Percentiles rank a stretch among this genome's conserved stretches.
These are phyloP conservation scores for Patella ulyssiponensis DNA, from an alignment of 2,888 invertebrate genomes.

Conservation along the genomic window DNA sequence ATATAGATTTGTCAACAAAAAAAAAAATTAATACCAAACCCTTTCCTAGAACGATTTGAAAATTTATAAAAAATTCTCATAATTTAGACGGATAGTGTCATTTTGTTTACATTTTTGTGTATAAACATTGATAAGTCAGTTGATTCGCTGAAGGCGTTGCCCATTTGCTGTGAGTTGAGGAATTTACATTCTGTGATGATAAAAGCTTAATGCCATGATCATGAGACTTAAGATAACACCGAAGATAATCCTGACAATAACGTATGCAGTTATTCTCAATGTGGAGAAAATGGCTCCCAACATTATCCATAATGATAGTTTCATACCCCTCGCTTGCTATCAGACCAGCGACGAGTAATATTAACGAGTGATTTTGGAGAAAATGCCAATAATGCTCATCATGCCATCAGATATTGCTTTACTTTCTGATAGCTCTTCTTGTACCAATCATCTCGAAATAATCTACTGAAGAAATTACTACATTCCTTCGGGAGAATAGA, in stretches of 20 bases:
- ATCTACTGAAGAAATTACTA: constrained; percentile 38
- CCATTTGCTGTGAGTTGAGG: not conserved
- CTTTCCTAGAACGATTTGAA: no score
- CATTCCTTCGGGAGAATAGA: constrained; percentile 32
- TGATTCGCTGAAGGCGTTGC: not conserved
- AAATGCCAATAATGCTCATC: constrained; percentile 29
- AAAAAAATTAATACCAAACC: no score
- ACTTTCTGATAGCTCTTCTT: constrained; percentile 25
- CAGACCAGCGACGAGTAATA: constrained; percentile 12
- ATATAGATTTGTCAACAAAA: no score
- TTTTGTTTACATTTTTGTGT: no score
- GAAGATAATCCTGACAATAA: not conserved
- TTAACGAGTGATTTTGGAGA: constrained; percentile 18
- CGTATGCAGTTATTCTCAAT: constrained; percentile 6
- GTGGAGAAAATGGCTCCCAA: constrained; percentile 7
- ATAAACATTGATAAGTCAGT: no score
- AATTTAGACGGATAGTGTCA: no score
- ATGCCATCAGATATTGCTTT: constrained; percentile 28
- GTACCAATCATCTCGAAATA: constrained; percentile 38
- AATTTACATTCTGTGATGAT: constrained; percentile 6
- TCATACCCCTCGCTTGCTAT: constrained; percentile 20
- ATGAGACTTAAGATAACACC: constrained; percentile 7
- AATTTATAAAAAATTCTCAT: no score
- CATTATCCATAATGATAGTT: constrained; percentile 18
- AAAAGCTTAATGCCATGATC: constrained; percentile 7